These are phyloP conservation scores for Solenopsis invicta DNA, from an alignment of 1,140 invertebrate genomes.

Conservation along the genomic window DNA sequence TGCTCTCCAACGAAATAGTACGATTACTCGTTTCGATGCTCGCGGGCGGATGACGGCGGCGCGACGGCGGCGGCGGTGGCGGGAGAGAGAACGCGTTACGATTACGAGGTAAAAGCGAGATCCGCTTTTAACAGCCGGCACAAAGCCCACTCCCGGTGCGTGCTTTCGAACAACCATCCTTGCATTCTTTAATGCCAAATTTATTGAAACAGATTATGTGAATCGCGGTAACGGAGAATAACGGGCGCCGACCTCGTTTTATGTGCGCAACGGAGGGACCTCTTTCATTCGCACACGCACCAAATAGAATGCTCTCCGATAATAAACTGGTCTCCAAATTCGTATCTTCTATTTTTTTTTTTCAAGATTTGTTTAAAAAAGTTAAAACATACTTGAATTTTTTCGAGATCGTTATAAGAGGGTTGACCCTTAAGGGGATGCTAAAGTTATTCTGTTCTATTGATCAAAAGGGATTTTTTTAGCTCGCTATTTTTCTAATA, in stretches of 20 bases:
- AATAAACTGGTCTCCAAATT: not conserved
- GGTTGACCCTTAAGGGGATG: too few relatives aligned
- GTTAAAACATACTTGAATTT: not conserved
- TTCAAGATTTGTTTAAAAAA: not conserved
- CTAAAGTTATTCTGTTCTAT: too few relatives aligned
- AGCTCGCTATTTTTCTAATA: too few relatives aligned
- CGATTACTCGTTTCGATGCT: constrained; percentile 62
- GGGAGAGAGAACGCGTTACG: constrained; percentile 17
- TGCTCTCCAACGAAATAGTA: constrained; percentile 58
- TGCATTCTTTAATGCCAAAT: constrained; percentile 62
- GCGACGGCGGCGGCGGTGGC: not conserved
- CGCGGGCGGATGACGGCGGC: constrained; percentile 20
- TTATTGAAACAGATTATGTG: constrained; percentile 56
- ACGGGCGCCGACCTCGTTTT: not conserved
- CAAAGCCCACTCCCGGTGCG: constrained; percentile 11
- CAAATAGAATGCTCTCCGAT: not conserved
- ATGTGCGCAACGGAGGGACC: not conserved
- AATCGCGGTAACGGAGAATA: constrained; percentile 39
- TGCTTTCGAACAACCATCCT: constrained; percentile 50
- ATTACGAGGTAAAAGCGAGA: constrained; percentile 58
- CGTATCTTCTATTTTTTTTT: not conserved
- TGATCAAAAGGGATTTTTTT: too few relatives aligned
- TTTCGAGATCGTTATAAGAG: not conserved
- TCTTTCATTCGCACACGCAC: not conserved
- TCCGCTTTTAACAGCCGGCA: constrained; percentile 55